Percentiles rank a stretch among this genome's conserved stretches.
Evolutionary conservation across 1,140 invertebrate genomes (phyloP).

Genomic region (Probaryconus sp.): DNA sequence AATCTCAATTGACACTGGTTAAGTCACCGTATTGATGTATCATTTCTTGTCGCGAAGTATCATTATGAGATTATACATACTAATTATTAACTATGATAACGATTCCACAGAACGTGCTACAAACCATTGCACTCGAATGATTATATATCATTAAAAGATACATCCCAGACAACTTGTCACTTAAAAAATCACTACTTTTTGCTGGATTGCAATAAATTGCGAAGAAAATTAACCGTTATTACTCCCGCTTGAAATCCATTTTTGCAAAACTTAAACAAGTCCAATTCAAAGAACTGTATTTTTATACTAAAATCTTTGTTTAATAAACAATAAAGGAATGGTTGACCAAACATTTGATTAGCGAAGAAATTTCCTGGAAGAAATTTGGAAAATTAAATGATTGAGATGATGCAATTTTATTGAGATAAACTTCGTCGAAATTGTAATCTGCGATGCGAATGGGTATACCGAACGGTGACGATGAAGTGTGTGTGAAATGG

Average conservation of each 20-base stretch:
- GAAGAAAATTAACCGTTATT: too few relatives aligned
- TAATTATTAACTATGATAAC: conserved; percentile 38
- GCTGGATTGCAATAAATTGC: too few relatives aligned
- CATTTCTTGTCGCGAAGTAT: conserved; percentile 1
- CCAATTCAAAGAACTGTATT: too few relatives aligned
- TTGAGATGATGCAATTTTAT: too few relatives aligned
- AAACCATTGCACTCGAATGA: conserved; percentile 25
- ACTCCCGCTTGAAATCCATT: too few relatives aligned
- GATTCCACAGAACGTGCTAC: conserved; percentile 15
- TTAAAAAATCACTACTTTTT: conserved; percentile 9
- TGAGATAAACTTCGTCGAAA: too few relatives aligned
- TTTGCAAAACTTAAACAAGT: conserved; percentile 8
- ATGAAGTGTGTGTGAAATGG: conserved; percentile 15
- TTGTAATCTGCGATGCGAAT: not conserved
- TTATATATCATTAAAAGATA: conserved; percentile 22
- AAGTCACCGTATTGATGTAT: conserved; percentile 14
- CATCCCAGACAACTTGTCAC: conserved; percentile 17
- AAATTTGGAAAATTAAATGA: too few relatives aligned
- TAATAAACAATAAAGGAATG: too few relatives aligned
- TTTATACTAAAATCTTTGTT: too few relatives aligned
- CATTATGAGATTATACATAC: conserved; percentile 22
- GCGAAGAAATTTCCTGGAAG: too few relatives aligned
- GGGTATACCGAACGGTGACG: not conserved
- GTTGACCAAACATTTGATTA: too few relatives aligned
- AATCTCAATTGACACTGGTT: not conserved